Conservation (phyloP, 2,888 invertebrate species). For the Ormyrus thymus region DNA sequence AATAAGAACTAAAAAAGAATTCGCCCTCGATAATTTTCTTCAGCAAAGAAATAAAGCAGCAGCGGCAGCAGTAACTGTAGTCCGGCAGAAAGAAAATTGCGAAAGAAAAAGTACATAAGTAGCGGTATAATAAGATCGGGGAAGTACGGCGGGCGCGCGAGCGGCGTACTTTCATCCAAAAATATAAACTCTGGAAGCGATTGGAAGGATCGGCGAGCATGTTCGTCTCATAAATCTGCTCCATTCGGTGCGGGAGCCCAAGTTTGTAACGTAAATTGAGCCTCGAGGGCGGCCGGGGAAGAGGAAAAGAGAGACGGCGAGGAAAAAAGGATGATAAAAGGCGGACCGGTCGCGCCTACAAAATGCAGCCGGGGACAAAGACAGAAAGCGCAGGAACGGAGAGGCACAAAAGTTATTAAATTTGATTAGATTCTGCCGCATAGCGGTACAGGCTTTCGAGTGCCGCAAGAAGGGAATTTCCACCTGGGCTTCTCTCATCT, state of each 20-base stretch:
- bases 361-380: conserved; percentile 52
- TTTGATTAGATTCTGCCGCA: conserved; percentile 72
- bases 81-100: not conserved
- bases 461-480: conserved; percentile 64
- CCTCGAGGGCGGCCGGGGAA: conserved; percentile 7
- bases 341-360: conserved; percentile 22
- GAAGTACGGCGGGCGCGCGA: not conserved
- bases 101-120: conserved; percentile 14
- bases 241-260: conserved; percentile 61
- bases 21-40: too few relatives aligned
- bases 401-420: conserved; percentile 73
- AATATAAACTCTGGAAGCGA: conserved; percentile 64
- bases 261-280: conserved; percentile 65
- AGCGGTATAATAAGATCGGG: conserved; percentile 21
- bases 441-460: conserved; percentile 58
- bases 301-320: conserved; percentile 44
- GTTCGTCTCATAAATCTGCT: conserved; percentile 69
- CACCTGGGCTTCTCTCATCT: conserved; percentile 62
- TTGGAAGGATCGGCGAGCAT: conserved; percentile 64
- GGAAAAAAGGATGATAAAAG: not conserved
- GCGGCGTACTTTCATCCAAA: conserved; percentile 53
- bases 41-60: too few relatives aligned
- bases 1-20: too few relatives aligned
- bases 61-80: too few relatives aligned
- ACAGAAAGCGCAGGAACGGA: conserved; percentile 21